These are phyloP conservation scores for Thecophora atra DNA, from an alignment of 2,888 invertebrate genomes.

Conservation along the genomic window DNA sequence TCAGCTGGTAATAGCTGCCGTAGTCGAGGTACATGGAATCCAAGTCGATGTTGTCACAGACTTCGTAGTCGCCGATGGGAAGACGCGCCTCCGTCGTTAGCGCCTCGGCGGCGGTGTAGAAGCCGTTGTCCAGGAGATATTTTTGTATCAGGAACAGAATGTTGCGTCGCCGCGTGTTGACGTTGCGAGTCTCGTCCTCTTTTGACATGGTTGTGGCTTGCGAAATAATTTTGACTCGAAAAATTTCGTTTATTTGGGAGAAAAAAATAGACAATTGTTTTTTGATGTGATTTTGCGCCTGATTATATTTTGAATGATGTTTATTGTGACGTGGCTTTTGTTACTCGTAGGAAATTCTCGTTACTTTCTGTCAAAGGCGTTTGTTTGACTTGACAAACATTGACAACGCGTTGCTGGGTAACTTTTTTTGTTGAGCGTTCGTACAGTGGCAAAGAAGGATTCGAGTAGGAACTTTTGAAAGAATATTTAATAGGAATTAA, in stretches of 20 bases:
- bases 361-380: neutral
- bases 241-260: neutral
- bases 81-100: slow-evolving; percentile 79
- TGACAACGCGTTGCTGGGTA: neutral
- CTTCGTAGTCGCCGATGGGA: slow-evolving; percentile 71
- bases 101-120: slow-evolving; percentile 71
- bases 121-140: slow-evolving; percentile 76
- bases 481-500: too few relatives aligned
- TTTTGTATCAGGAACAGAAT: slow-evolving; percentile 74
- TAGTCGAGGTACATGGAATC: slow-evolving; percentile 90
- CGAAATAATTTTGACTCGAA: slow-evolving; percentile 21
- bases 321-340: neutral
- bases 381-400: neutral
- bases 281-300: neutral
- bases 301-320: neutral
- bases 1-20: slow-evolving; percentile 83
- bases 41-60: slow-evolving; percentile 93
- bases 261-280: neutral
- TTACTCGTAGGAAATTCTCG: neutral
- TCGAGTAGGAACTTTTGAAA: too few relatives aligned
- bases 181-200: slow-evolving; percentile 60
- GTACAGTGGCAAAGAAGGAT: too few relatives aligned
- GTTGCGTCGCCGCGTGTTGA: slow-evolving; percentile 65
- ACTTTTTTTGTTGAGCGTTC: too few relatives aligned
- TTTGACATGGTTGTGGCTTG: slow-evolving; percentile 42